phyloP scores from a whole-genome alignment of 2,113 vertebrate genomes.

The Takifugu bimaculatus region DNA sequence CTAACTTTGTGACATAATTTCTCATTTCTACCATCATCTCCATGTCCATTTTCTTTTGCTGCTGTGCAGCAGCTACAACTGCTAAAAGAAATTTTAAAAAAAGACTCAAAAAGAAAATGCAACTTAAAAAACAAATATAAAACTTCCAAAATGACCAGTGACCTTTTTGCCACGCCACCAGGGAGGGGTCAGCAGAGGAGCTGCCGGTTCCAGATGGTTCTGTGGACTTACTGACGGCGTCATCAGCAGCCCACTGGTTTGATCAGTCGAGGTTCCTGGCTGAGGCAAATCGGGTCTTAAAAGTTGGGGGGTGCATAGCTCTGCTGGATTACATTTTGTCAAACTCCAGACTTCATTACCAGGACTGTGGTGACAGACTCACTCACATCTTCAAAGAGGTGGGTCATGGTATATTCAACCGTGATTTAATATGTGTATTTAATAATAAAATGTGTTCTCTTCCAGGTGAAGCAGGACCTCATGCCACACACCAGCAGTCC shows the following conservation, averaged over 20 bases:
- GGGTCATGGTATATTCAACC: conserved; percentile 10
- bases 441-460: not conserved
- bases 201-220: conserved; percentile 73
- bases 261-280: conserved; percentile 63
- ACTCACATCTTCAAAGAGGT: conserved; percentile 71
- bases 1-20: no score
- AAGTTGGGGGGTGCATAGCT: conserved; percentile 73
- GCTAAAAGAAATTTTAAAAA: no score
- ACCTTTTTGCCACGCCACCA: conserved; percentile 39
- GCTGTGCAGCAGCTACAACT: no score
- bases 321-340: conserved; percentile 62
- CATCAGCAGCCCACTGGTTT: conserved; percentile 82
- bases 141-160: not conserved
- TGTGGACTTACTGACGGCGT: conserved; percentile 76
- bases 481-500: conserved; percentile 45
- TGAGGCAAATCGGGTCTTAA: conserved; percentile 74
- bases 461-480: conserved; percentile 51
- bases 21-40: no score
- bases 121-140: not conserved
- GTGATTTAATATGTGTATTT: not conserved
- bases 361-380: conserved; percentile 69
- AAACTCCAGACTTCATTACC: conserved; percentile 49
- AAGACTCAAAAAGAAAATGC: not conserved
- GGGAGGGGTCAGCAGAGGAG: conserved; percentile 73
- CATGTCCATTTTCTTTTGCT: no score